Evolutionary conservation across 2,888 invertebrate species (phyloP).

Genomic region (Argyra leucocephala): DNA sequence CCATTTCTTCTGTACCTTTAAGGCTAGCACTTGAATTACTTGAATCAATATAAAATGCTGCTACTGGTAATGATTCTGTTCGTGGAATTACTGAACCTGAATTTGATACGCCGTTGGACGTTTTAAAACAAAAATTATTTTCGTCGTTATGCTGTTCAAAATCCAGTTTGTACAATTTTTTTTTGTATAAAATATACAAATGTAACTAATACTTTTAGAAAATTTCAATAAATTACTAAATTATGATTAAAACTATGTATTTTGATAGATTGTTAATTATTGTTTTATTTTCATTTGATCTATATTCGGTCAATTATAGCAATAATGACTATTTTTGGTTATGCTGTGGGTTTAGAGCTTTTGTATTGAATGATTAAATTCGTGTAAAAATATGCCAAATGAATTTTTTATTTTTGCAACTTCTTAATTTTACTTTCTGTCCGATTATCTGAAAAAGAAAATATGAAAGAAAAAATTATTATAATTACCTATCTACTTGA

Average conservation of each 20-base stretch:
- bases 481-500: not conserved
- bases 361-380: not conserved
- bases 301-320: not conserved
- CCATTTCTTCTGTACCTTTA: constrained; percentile 35
- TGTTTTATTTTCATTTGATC: not conserved
- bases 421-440: not conserved
- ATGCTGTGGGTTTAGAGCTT: constrained; percentile 1
- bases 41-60: not conserved
- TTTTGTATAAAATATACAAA: not conserved
- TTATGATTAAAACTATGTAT: not conserved
- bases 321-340: not conserved
- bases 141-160: not conserved
- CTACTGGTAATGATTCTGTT: too few species aligned
- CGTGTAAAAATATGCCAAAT: not conserved
- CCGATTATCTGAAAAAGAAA: not conserved
- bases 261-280: not conserved
- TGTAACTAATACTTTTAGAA: not conserved
- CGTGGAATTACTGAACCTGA: not conserved
- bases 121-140: not conserved
- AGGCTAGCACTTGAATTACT: not conserved
- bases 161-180: not conserved
- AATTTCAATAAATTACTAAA: not conserved
- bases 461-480: not conserved
- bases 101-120: not conserved
- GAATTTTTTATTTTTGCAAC: not conserved